Percentiles rank a stretch among this genome's conserved stretches.
phyloP scores from a whole-genome alignment of 2,888 invertebrate genomes.

The Acrobasis repandana region DNA sequence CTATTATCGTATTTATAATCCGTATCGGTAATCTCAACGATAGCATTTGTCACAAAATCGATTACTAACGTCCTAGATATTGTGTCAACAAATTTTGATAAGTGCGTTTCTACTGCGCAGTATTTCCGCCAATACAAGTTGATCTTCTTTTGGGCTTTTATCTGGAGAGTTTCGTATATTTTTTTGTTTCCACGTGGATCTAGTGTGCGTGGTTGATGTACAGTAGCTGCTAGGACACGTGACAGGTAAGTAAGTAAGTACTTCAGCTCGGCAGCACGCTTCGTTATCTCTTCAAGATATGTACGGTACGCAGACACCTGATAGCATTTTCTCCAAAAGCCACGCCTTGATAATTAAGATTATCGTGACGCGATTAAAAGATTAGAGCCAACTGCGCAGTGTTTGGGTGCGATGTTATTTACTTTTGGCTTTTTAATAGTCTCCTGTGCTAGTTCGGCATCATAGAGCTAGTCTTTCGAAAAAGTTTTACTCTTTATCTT shows the following conservation, averaged over 20 bases:
- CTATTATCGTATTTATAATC: conserved; percentile 13
- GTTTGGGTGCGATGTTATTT: conserved; percentile 36
- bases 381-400: conserved; percentile 54
- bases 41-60: conserved; percentile 19
- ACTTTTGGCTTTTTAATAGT: neutral
- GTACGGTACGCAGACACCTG: conserved; percentile 40
- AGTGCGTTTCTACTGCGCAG: conserved; percentile 22
- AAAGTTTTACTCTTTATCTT: too few species aligned
- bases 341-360: conserved; percentile 73
- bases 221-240: conserved; percentile 38
- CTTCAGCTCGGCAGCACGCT: conserved; percentile 46
- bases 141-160: conserved; percentile 24
- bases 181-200: conserved; percentile 25
- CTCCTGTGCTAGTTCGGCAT: too few species aligned
- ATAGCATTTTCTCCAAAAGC: conserved; percentile 44
- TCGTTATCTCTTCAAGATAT: conserved; percentile 39
- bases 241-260: conserved; percentile 42
- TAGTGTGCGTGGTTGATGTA: conserved; percentile 32
- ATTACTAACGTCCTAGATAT: conserved; percentile 23
- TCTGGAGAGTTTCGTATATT: conserved; percentile 2
- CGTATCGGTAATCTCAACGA: conserved; percentile 16
- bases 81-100: conserved; percentile 18
- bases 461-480: too few species aligned
- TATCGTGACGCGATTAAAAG: conserved; percentile 54
- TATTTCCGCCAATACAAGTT: conserved; percentile 20